Percentiles rank a stretch among this genome's conserved stretches.
Conservation (phyloP, 2,113 vertebrate species). For the Ceyx margarethae region DNA sequence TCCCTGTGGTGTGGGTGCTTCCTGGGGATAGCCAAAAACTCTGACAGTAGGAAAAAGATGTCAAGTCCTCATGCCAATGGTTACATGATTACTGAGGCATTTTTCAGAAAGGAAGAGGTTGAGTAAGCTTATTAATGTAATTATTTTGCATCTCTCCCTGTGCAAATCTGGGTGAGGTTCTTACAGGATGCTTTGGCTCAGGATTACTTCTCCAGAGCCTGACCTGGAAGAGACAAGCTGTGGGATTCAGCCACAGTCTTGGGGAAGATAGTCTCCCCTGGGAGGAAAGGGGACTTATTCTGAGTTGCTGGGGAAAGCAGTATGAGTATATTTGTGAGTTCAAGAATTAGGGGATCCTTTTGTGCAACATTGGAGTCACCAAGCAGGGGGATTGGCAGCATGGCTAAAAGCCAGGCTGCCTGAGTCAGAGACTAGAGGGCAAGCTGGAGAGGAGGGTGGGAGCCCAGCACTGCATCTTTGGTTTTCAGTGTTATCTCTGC, state of each 20-base stretch:
- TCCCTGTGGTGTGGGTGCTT: not conserved
- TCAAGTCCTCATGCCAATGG: not conserved
- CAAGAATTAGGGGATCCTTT: not conserved
- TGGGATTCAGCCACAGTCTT: not conserved
- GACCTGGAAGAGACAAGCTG: not conserved
- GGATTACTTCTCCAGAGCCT: not conserved
- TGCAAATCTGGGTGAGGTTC: not conserved
- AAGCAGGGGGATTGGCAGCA: not conserved
- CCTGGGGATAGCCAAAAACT: not conserved
- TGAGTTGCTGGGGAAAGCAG: not conserved
- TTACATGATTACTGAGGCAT: not conserved
- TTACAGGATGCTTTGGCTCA: not conserved
- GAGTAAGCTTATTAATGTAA: not conserved
- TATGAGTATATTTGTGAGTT: not conserved
- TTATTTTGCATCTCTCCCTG: not conserved
- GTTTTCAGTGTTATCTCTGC: not conserved
- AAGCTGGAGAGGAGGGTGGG: not conserved
- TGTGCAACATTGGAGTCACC: not conserved
- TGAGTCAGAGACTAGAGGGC: not conserved
- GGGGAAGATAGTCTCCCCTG: not conserved
- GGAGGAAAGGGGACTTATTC: not conserved
- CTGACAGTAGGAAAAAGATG: not conserved
- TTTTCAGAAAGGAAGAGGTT: not conserved
- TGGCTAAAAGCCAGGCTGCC: not conserved
- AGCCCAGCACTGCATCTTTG: not conserved